A percentile compares a stretch with the other conserved stretches of the same genome.
phyloP scores from a whole-genome alignment of 2,797 vertebrate genomes.

The Vipera latastei region DNA sequence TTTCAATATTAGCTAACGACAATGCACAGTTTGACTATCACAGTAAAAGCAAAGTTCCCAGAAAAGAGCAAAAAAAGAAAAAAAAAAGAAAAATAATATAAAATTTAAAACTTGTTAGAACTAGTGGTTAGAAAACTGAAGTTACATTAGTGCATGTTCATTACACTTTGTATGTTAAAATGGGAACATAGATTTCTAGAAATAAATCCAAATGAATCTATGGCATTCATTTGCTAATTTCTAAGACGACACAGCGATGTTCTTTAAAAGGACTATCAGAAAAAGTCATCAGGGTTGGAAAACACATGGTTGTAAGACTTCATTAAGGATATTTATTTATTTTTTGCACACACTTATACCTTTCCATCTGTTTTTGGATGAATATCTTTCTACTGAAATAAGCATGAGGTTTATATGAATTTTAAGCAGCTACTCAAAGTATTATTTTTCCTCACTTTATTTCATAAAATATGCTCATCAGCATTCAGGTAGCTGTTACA shows the following conservation, averaged over 20 bases:
- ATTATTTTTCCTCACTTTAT: slow-evolving; percentile 6
- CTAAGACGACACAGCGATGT: not conserved
- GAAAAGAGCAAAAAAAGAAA: not conserved
- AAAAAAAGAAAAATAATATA: not conserved
- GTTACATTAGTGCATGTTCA: not conserved
- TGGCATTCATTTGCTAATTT: not conserved
- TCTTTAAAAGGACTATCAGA: not conserved
- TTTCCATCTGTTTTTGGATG: slow-evolving; percentile 25
- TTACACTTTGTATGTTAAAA: slow-evolving; percentile 3
- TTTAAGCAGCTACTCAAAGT: slow-evolving; percentile 26
- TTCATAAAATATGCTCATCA: slow-evolving; percentile 3
- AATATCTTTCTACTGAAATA: slow-evolving; percentile 30
- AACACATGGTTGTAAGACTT: not conserved
- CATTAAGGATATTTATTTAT: not conserved
- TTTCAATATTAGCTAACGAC: not conserved
- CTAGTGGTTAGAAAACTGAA: slow-evolving; percentile 8
- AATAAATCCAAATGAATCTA: not conserved
- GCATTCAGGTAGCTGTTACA: not conserved
- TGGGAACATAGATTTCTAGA: slow-evolving; percentile 10
- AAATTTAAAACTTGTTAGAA: not conserved
- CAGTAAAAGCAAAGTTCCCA: not conserved
- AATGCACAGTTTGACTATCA: not conserved
- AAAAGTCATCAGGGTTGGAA: not conserved
- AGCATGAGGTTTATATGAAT: slow-evolving; percentile 11
- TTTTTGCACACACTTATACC: not conserved